These are phyloP conservation scores for Sebastes oblongus DNA, from an alignment of 2,797 vertebrate genomes.

Conservation along the genomic window DNA sequence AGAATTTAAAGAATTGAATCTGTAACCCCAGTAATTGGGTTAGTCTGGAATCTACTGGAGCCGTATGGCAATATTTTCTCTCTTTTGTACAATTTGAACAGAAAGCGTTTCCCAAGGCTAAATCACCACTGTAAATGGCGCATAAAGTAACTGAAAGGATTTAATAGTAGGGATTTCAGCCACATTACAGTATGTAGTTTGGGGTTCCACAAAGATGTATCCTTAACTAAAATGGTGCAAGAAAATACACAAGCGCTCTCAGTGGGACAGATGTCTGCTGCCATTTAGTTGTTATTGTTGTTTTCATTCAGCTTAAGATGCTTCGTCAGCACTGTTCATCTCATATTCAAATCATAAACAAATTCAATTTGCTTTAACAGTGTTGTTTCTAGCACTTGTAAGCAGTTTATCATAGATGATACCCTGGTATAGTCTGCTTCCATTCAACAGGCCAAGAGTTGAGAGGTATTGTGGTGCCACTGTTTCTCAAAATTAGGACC, in stretches of 20 bases:
- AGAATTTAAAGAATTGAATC: conserved; percentile 1
- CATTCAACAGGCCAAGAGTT: neutral
- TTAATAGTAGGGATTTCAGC: neutral
- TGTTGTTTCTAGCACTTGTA: neutral
- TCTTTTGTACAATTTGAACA: neutral
- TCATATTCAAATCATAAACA: neutral
- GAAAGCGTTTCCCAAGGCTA: neutral
- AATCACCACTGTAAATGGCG: neutral
- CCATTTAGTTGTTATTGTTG: neutral
- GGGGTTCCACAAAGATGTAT: neutral
- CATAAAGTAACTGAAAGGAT: neutral
- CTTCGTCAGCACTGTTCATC: neutral
- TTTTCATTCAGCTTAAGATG: neutral
- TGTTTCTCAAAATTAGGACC: neutral
- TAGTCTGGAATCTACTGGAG: neutral
- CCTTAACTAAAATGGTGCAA: neutral
- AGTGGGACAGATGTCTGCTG: neutral
- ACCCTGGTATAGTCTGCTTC: neutral
- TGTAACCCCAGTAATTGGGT: conserved; percentile 9
- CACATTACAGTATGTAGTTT: neutral
- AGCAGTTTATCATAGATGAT: neutral
- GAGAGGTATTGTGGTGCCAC: neutral
- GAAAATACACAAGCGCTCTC: neutral
- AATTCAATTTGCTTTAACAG: neutral
- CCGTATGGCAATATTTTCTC: neutral